A percentile compares a stretch with the other conserved stretches of the same genome.
Conservation (phyloP, 2,113 vertebrate genomes). For the Lophura nycthemera region DNA sequence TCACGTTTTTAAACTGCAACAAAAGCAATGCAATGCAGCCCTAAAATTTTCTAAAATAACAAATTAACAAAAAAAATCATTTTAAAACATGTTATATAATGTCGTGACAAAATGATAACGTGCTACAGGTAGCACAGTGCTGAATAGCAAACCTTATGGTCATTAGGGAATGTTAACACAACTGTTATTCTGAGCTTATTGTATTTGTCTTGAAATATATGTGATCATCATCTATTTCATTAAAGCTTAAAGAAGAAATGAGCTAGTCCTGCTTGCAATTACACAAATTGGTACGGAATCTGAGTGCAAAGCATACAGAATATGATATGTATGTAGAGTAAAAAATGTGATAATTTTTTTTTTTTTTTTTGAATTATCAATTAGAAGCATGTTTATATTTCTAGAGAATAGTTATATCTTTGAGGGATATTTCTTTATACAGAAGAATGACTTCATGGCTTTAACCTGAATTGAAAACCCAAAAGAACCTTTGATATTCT, state of each 20-base stretch:
- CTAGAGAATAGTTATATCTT: neutral
- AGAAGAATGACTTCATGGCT: neutral
- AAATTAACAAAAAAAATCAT: neutral
- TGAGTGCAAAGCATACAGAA: neutral
- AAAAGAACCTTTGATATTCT: conserved; percentile 19
- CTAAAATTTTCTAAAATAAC: neutral
- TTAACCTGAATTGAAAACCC: neutral
- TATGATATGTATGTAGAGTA: neutral
- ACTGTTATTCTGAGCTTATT: neutral
- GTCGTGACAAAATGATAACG: neutral
- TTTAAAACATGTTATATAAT: neutral
- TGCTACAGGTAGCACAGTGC: rapidly evolving
- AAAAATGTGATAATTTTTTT: neutral
- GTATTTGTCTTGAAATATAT: neutral
- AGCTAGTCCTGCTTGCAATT: neutral
- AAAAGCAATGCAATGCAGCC: neutral
- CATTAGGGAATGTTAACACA: neutral
- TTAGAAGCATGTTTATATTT: neutral
- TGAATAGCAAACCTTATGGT: neutral
- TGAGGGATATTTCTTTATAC: neutral
- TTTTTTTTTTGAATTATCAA: neutral
- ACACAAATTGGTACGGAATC: neutral
- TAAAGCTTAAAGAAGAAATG: neutral
- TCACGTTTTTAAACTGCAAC: neutral
- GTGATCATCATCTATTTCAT: neutral